phyloP scores from a whole-genome alignment of 2,888 invertebrate genomes.

The Acanthacorydalis orientalis region DNA sequence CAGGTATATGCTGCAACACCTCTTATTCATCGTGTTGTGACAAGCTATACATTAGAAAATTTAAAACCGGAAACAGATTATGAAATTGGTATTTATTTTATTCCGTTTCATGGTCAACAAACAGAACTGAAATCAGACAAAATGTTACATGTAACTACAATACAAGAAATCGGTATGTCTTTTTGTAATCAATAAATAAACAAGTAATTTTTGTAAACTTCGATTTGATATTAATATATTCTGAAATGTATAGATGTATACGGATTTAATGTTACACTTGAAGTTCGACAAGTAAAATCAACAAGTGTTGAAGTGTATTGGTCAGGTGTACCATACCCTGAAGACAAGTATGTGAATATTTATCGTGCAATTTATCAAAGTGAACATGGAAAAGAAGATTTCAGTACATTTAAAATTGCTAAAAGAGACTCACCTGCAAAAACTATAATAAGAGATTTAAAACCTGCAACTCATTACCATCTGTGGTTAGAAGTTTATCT shows the following conservation, averaged over 20 bases:
- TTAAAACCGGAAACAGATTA: constrained; percentile 63
- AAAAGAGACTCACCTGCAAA: constrained; percentile 53
- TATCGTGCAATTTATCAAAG: constrained; percentile 72
- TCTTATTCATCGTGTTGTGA: constrained; percentile 66
- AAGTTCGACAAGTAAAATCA: constrained; percentile 57
- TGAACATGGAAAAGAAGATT: constrained; percentile 55
- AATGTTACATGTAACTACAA: constrained; percentile 51
- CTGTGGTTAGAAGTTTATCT: constrained; percentile 81
- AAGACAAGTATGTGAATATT: constrained; percentile 79
- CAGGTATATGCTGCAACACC: constrained; percentile 71
- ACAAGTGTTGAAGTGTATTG: constrained; percentile 64
- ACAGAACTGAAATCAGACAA: constrained; percentile 61
- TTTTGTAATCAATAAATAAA: no score
- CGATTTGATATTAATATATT: constrained; percentile 4
- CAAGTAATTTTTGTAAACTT: neutral
- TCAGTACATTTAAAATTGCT: constrained; percentile 56
- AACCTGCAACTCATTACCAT: constrained; percentile 68
- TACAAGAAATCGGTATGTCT: constrained; percentile 44
- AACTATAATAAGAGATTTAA: constrained; percentile 47
- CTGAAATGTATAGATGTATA: constrained; percentile 45
- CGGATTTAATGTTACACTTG: constrained; percentile 63
- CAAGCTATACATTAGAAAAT: constrained; percentile 58
- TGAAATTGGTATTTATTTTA: constrained; percentile 67
- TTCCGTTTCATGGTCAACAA: constrained; percentile 64
- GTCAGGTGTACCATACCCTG: constrained; percentile 74